Evolutionary conservation across 23 tunicate genomes (phyloP), one percentile per base, ranked within the genome.

Genomic region (Styela clava): DNA sequence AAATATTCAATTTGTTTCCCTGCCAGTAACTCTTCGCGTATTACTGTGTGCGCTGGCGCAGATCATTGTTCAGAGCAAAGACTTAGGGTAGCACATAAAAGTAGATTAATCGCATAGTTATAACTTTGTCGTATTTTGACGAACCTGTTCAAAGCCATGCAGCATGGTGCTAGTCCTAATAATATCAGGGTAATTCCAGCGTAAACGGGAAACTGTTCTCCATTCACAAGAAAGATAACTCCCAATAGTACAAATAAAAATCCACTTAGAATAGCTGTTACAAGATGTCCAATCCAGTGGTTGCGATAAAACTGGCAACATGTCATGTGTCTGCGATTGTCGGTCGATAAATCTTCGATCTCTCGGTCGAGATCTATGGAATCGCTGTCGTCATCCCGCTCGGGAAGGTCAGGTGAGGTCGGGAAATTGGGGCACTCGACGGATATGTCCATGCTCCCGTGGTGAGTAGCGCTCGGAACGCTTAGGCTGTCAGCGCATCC

Each of bases 211-310:
- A 83, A 35, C 3, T 61, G 33, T 2, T 78, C 69, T 62, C 52
- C 36, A 35, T 62, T 67, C 32, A 86, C 82, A 0, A 81, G 37
- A 36, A 91, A 86, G 19, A 86, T 82, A 30, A 86, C 63, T 70
- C 97, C 97, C 28, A 91, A 77, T 22, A 79, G 22, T 31, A 91
- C 23, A 79, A 91, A 91, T 16, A 91, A 34, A 30, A 83, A 37
- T 23, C 90, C 90, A 21, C 88, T 91, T 21, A 91, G 63, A 25
- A 86, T 56, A 7, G 88, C 91, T 7, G 91, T 80, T 5, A 86
- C 61, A 51, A 84, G 86, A 33, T 91, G 89, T 23, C 97, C 91
- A 2, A 91, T 28, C 90, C 90, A 86, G 36, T 91, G 90, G 21
- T 63, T 83, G 18, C 88, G 34, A 81, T 91, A 91, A 52, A 86